Evolutionary conservation across 23 tunicate genomes (phyloP), one percentile per base, ranked within the genome.

Genomic region (Ciona savignyi): DNA sequence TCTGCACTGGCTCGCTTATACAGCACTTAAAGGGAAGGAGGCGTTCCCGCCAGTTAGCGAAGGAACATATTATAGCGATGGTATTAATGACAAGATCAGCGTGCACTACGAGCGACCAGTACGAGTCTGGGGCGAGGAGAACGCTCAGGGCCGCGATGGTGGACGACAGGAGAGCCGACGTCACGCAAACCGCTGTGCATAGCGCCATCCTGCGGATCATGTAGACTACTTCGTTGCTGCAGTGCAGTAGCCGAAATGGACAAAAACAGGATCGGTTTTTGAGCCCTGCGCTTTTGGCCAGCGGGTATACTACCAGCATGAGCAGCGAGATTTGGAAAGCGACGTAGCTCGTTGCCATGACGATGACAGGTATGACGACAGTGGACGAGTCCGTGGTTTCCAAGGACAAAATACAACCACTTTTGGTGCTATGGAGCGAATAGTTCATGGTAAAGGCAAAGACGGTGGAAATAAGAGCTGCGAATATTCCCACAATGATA

Each of bases 41-140:
- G 31, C 84, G 30, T 25, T 79, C 51, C 32, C 73, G 65, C 84
- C 84, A 79, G 34, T 79, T 79, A 2, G 74, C 70, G 23, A 71
- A 69, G 3, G 84, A 69, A 32, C 27, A 79, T 23, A 74, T 63
- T 2, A 71, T 51, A 9, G 84, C 68, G n/a, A 70, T 22, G 2
- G 73, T 35, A 32, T 79, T 79, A 9, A 71, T 15, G 4, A 70
- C 32, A 23, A 79, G 56, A 62, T 79, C 84, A 32, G 51, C 70
- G 25, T 79, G 84, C 6, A 71, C 67, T 25, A 79, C 48, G 6
- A 79, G 42, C 0, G 84, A 79, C 84, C 84, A 79, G 28, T 79
- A 79, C 4, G 84, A 79, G 60, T 79, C 84, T 1, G 76, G 84
- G 0, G 77, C 77, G 33, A 79, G 26, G 1, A 71, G 6, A 9